phyloP scores from a whole-genome alignment of 1,140 invertebrate genomes.

The Macrosteles quadrilineatus region DNA sequence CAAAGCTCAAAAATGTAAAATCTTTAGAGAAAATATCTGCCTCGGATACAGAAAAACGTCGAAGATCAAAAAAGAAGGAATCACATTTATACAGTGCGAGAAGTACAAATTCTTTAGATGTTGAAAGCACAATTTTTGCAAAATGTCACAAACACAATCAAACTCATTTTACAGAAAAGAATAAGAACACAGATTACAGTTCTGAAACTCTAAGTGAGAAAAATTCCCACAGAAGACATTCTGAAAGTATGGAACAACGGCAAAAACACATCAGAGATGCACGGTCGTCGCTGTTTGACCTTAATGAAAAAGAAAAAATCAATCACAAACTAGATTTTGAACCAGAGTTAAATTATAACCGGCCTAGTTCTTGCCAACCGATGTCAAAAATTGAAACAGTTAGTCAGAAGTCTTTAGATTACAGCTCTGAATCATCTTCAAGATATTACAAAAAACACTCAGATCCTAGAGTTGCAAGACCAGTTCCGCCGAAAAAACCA shows the following conservation, averaged over 20 bases:
- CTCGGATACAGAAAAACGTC: neutral
- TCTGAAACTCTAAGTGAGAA: constrained; percentile 24
- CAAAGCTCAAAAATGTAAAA: neutral
- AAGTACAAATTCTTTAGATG: constrained; percentile 38
- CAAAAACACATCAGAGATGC: constrained; percentile 45
- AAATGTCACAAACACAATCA: constrained; percentile 38
- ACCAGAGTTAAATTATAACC: constrained; percentile 57
- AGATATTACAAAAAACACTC: constrained; percentile 54
- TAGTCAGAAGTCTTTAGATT: constrained; percentile 34
- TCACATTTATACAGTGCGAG: constrained; percentile 27
- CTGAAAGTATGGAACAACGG: constrained; percentile 38
- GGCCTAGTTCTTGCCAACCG: constrained; percentile 49
- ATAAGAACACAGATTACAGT: constrained; percentile 23
- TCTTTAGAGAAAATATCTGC: constrained; percentile 1
- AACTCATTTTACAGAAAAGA: constrained; percentile 27
- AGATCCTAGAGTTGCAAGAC: constrained; percentile 49
- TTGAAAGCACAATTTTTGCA: constrained; percentile 22
- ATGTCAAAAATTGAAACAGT: constrained; percentile 38
- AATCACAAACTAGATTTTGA: constrained; percentile 69
- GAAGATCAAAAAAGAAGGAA: constrained; percentile 25
- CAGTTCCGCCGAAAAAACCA: constrained; percentile 82
- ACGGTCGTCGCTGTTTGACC: constrained; percentile 46
- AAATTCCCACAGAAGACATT: constrained; percentile 33
- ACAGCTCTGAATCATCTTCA: constrained; percentile 42
- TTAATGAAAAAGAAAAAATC: constrained; percentile 52